Evolutionary conservation across 2,113 vertebrate species (phyloP), one percentile per base, ranked within the genome.

Genomic region (Poicephalus gulielmi): DNA sequence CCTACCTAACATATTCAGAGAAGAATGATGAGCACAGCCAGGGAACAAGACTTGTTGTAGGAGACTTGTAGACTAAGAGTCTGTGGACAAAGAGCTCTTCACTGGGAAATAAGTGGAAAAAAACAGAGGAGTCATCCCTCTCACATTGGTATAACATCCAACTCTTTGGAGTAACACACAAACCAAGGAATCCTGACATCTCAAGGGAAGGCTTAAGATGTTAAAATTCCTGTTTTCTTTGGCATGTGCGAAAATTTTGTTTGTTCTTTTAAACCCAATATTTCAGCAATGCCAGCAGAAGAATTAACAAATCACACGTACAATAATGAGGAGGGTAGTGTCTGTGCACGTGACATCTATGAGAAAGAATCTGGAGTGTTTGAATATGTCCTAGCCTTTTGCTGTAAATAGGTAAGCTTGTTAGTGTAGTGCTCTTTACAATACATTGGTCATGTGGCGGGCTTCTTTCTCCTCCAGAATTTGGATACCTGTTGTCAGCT

Each of bases 71-170:
- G 64, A 86, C 70, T 2, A 50, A 44, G 55, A 82, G 31, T 44
- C 49, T 90, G 67, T 18, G 28, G 60, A 88, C 75, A 95, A 86
- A 92, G 25, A 73, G 28, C 55, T 90, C 15, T 68, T 93, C 31
- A 33, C 17, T 70, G 37, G 60, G 47, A 91, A 87, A 41, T 77
- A 23, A 94, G 68, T 90, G 79, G 94, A 95, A 96, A 97, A 96
- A 96, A 49, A 0, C 82, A 79, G 57, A 74, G 69, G 1, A 7
- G 22, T 47, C 0, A 0, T 64, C 37, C 43, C 76, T 78, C 39
- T 91, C 80, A 57, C 69, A 31, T 17, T 46, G 83, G 64, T 73
- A 82, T 47, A 75, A 84, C 13, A 49, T 13, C 43, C 64, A 77
- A 70, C 52, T 92, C 69, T 82, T 76, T 41, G 91, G 69, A 91